Base-by-base conservation (phyloP, 2,888 invertebrate genomes). In the Gortyna flavago region DNA sequence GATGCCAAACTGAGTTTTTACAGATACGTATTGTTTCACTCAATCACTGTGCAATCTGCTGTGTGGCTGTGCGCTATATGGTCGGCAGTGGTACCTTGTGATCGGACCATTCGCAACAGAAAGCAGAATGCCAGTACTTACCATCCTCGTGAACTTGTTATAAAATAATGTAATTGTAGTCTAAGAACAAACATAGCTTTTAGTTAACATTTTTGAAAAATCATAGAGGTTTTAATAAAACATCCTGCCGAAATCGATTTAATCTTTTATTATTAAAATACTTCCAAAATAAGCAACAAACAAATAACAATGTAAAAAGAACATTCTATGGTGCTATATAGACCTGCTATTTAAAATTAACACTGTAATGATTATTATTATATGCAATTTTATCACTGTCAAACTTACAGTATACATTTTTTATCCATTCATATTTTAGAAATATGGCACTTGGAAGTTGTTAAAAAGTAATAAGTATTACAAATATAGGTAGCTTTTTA, bases 231-330 rank as follows among this genome's bases (percentile, higher is more conserved):
- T 93, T 93, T 91, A 95, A 95, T 95, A 94, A 95, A 96, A 95
- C 92, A 92, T 93, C 92, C 92, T 93, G 93, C 93, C 92, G 92
- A 94, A 91, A 92, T 93, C 87, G 89, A 91, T 94, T 95, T 94
- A 85, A 91, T 90, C 84, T 94, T 95, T 95, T 95, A 95, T 95
- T 95, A 94, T 94, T 93, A 93, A 96, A 96, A 96, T 95, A 95
- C 94, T 95, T 95, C 95, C 93, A 96, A 96, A 96, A 95, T 96
- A 96, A 96, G 96, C 96, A 96, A 96, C 96, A 96, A 96, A 96
- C 95, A 96, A 96, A 93, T 95, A 96, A 96, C 96, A 96, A 96
- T 94, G 92, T 96, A 95, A 95, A 94, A 95, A 93, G 93, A 93
- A 94, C 91, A 91, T 93, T 93, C 90, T 92, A 92, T 91, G 92